phyloP scores from a whole-genome alignment of 2,797 vertebrate genomes.

The Phalloptychus januarius region DNA sequence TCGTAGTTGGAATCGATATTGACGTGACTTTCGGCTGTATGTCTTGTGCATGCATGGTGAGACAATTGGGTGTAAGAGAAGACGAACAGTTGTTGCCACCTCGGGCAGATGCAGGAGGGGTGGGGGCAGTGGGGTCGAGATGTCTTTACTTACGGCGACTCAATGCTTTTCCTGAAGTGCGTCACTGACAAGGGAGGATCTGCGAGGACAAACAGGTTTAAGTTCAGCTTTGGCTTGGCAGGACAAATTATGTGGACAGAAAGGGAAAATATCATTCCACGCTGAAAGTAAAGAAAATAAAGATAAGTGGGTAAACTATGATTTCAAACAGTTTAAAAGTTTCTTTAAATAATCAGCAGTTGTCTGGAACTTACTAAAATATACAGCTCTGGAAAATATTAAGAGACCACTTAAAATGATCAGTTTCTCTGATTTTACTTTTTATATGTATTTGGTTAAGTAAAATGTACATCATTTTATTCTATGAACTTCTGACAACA shows the following conservation, averaged over 20 bases:
- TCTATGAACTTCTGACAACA: too few relatives aligned
- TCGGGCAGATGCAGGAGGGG: constrained; percentile 42
- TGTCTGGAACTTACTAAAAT: background rate
- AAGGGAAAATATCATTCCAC: background rate
- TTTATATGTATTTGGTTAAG: too few relatives aligned
- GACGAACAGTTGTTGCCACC: constrained; percentile 47
- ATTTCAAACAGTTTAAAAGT: background rate
- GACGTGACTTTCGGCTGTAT: background rate
- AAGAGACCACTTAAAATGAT: too few relatives aligned
- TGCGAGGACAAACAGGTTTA: constrained; percentile 72
- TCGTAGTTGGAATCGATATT: background rate
- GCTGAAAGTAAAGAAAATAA: background rate
- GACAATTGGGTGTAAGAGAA: constrained; percentile 39
- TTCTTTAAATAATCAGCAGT: constrained; percentile 22
- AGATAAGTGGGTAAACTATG: background rate
- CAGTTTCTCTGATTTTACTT: too few relatives aligned
- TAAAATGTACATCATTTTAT: too few relatives aligned
- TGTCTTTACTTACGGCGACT: constrained; percentile 95
- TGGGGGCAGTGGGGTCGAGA: background rate
- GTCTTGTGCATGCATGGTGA: constrained; percentile 11
- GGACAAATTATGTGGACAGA: background rate
- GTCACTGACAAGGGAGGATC: constrained; percentile 99
- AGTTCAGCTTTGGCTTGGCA: constrained; percentile 34
- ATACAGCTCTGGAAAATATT: too few relatives aligned
- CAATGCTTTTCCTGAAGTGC: constrained; percentile 99